Percentiles rank a stretch among this genome's conserved stretches.
These are phyloP conservation scores for Agonopterix alstromeriana DNA, from an alignment of 2,888 invertebrate genomes.

Conservation along the genomic window DNA sequence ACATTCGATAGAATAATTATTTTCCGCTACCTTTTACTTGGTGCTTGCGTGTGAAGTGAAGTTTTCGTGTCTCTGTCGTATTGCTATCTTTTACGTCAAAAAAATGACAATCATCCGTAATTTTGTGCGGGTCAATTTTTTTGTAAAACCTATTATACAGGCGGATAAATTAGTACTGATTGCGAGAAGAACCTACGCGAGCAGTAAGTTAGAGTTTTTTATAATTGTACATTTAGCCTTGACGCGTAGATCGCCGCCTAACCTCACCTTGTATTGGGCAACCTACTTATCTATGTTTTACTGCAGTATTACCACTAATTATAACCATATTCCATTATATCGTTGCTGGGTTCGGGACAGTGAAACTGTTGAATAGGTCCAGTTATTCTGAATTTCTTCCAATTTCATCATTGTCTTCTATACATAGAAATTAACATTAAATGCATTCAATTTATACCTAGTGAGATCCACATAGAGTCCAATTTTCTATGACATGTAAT, in stretches of 20 bases:
- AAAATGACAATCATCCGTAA: constrained; percentile 65
- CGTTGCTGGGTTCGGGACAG: no score
- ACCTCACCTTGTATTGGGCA: constrained; percentile 24
- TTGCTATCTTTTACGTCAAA: constrained; percentile 45
- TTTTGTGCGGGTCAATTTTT: constrained; percentile 49
- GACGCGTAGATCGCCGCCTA: constrained; percentile 27
- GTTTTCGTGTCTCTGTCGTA: constrained; percentile 49
- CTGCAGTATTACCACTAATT: neutral
- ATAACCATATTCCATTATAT: neutral
- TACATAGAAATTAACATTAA: no score
- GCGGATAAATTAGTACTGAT: constrained; percentile 35
- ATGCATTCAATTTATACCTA: no score
- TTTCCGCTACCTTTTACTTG: constrained; percentile 21
- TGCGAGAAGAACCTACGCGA: constrained; percentile 38
- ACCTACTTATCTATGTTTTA: constrained; percentile 12
- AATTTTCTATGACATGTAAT: neutral
- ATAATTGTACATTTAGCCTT: constrained; percentile 19
- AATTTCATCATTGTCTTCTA: no score
- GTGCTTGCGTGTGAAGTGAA: constrained; percentile 8
- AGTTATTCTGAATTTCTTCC: no score
- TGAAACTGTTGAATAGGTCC: no score
- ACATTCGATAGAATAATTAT: constrained; percentile 16
- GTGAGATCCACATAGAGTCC: no score
- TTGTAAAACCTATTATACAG: constrained; percentile 36
- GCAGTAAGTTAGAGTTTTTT: constrained; percentile 38